Evolutionary conservation across 2,888 invertebrate genomes (phyloP).

Genomic region (Acleris holmiana): DNA sequence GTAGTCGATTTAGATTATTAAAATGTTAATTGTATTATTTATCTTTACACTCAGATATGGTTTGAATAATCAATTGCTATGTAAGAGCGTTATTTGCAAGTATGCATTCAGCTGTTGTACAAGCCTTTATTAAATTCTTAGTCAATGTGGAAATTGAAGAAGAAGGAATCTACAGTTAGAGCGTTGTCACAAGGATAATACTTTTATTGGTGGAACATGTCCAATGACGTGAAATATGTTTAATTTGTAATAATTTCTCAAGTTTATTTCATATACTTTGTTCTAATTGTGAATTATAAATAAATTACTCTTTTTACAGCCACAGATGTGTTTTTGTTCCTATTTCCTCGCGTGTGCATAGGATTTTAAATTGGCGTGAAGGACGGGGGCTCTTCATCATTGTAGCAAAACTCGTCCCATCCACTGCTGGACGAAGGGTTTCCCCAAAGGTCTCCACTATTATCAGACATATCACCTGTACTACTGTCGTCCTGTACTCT

Average conservation of each 20-base stretch:
- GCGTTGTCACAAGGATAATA: slow-evolving; percentile 61
- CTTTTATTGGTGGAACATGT: slow-evolving; percentile 48
- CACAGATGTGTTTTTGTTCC: slow-evolving; percentile 41
- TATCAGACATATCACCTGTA: too few relatives aligned
- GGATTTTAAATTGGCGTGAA: too few relatives aligned
- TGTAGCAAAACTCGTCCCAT: too few relatives aligned
- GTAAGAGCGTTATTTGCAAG: slow-evolving; percentile 57
- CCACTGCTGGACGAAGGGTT: too few relatives aligned
- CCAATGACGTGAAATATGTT: slow-evolving; percentile 47
- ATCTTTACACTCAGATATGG: slow-evolving; percentile 78
- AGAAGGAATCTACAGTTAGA: slow-evolving; percentile 57
- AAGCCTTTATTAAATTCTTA: slow-evolving; percentile 54
- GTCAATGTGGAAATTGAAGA: slow-evolving; percentile 50
- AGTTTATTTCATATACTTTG: slow-evolving; percentile 72
- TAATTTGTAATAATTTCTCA: slow-evolving; percentile 65
- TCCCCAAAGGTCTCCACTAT: too few relatives aligned
- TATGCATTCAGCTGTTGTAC: slow-evolving; percentile 55
- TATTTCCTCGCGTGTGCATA: too few relatives aligned
- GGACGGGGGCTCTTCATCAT: too few relatives aligned
- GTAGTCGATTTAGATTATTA: slow-evolving; percentile 80
- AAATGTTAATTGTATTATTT: slow-evolving; percentile 80
- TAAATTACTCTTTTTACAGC: slow-evolving; percentile 82
- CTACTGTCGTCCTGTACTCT: too few relatives aligned
- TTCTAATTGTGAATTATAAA: slow-evolving; percentile 80
- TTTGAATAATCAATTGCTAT: slow-evolving; percentile 62